phyloP scores from a whole-genome alignment of 2,113 vertebrate species.

The Piprites chloris region DNA sequence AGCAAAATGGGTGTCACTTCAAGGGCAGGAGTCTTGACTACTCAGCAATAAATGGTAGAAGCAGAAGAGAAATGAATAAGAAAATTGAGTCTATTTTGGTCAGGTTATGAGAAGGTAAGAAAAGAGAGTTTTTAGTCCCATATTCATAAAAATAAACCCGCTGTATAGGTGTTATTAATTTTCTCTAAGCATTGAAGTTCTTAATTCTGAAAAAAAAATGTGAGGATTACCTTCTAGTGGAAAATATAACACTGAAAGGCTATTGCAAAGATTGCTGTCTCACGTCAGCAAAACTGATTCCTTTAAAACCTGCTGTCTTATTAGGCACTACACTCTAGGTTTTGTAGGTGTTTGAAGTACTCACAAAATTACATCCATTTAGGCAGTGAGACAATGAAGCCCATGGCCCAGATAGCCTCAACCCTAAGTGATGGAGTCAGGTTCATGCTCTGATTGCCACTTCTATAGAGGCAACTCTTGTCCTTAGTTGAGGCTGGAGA shows the following conservation, averaged over 20 bases:
- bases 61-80: neutral
- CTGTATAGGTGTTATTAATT: neutral
- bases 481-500: neutral
- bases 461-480: neutral
- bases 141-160: neutral
- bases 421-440: neutral
- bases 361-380: neutral
- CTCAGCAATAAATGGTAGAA: neutral
- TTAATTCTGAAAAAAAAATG: neutral
- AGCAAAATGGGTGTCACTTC: neutral
- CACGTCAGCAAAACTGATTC: neutral
- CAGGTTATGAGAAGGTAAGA: neutral
- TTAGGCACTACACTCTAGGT: neutral
- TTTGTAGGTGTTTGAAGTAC: neutral
- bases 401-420: neutral
- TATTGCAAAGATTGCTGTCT: neutral
- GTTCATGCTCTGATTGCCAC: neutral
- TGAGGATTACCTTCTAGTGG: neutral
- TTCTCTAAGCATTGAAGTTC: neutral
- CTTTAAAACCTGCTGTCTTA: neutral
- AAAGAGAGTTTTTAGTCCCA: neutral
- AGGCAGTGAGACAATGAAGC: neutral
- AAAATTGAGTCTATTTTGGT: neutral
- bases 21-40: neutral
- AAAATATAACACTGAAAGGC: neutral